Conservation (phyloP, 2,113 vertebrate genomes). For the Aspiorhynchus laticeps region DNA sequence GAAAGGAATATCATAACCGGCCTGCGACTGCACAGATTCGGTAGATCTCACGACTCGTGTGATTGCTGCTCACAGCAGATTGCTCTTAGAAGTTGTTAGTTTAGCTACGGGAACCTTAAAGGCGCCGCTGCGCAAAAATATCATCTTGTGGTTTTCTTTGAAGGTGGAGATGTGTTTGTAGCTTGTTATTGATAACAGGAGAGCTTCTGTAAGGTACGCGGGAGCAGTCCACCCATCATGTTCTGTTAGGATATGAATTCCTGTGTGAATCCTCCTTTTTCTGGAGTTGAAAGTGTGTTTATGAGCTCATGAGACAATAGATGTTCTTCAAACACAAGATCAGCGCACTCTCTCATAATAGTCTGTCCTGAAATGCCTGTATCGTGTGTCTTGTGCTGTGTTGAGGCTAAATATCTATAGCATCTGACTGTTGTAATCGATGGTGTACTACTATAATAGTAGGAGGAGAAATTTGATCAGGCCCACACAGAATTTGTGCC, state of each 20-base stretch:
- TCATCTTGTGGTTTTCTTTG: constrained; percentile 10
- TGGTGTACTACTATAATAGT: too few species aligned
- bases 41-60: background rate
- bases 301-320: too few species aligned
- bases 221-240: background rate
- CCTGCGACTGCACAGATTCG: background rate
- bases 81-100: constrained; percentile 23
- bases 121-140: background rate
- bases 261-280: background rate
- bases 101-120: constrained; percentile 5
- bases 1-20: background rate
- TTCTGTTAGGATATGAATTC: constrained; percentile 4
- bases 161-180: constrained; percentile 31
- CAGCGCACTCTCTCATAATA: too few species aligned
- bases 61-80: constrained; percentile 13
- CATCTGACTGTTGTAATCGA: too few species aligned
- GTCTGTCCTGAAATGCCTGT: too few species aligned
- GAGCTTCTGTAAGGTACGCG: background rate
- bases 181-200: constrained; percentile 11
- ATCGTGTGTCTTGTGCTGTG: too few species aligned
- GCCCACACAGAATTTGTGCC: background rate
- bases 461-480: too few species aligned
- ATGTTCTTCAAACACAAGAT: too few species aligned
- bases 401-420: too few species aligned
- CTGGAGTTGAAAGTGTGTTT: background rate